phyloP scores from a whole-genome alignment of 2,113 vertebrate genomes.

The Rhea americana region DNA sequence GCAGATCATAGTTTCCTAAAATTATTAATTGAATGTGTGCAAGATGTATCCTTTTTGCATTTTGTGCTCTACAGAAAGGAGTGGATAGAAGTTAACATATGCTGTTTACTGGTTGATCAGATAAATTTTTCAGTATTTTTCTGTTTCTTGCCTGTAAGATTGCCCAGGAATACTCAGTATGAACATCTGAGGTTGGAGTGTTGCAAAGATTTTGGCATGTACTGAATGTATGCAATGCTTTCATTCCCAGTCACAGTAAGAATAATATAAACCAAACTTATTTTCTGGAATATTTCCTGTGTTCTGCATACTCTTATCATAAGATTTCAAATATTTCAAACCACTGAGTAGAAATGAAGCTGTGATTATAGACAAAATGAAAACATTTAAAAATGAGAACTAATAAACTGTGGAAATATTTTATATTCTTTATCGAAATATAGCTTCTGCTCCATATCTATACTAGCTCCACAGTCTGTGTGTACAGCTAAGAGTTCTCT shows the following conservation, averaged over 20 bases:
- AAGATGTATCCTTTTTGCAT: background rate
- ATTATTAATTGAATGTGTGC: background rate
- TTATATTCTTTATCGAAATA: background rate
- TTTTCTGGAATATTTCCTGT: background rate
- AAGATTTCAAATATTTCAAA: background rate
- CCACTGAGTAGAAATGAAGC: background rate
- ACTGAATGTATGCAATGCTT: background rate
- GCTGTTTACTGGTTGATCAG: no score
- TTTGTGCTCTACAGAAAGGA: background rate
- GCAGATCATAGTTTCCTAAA: background rate
- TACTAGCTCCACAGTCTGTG: background rate
- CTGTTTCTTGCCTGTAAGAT: no score
- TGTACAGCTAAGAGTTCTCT: background rate
- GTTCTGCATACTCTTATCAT: background rate
- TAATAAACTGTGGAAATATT: background rate
- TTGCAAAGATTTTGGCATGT: background rate
- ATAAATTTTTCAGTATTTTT: no score
- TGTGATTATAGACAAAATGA: background rate
- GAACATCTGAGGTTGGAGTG: background rate
- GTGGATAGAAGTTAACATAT: no score
- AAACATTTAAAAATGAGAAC: background rate
- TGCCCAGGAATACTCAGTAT: no score
- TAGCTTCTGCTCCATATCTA: background rate
- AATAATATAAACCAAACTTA: background rate
- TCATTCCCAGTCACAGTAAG: background rate